Conservation (phyloP, 2,797 vertebrate genomes). For the Cryptoprocta ferox region DNA sequence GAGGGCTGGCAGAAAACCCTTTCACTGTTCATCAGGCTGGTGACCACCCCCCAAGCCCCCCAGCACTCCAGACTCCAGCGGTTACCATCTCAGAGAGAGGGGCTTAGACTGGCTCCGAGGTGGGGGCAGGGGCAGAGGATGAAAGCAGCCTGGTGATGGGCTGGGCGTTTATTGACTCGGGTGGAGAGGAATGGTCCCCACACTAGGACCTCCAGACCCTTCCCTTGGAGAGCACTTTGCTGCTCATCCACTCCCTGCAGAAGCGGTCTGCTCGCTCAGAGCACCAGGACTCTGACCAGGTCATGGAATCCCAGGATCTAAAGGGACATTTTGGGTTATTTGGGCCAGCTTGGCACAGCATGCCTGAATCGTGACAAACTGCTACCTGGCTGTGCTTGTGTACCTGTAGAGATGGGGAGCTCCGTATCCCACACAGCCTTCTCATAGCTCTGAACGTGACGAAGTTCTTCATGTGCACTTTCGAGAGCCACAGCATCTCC, state of each 20-base stretch:
- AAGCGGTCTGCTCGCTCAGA: background rate
- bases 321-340: background rate
- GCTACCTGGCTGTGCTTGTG: background rate
- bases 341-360: background rate
- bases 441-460: background rate
- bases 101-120: background rate
- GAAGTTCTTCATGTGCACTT: fast-evolving
- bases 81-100: background rate
- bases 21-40: background rate
- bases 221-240: background rate
- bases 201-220: background rate
- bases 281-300: background rate
- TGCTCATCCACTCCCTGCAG: background rate
- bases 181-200: background rate
- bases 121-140: fast-evolving
- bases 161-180: background rate
- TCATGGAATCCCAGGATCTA: background rate
- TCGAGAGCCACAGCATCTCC: background rate
- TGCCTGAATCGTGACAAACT: background rate
- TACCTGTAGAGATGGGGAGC: background rate
- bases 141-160: background rate
- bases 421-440: too few species aligned
- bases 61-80: background rate
- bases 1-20: background rate
- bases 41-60: too few species aligned